Base-by-base conservation (phyloP, 2,888 invertebrate genomes). In the Venustoraphidia nigricollis region DNA sequence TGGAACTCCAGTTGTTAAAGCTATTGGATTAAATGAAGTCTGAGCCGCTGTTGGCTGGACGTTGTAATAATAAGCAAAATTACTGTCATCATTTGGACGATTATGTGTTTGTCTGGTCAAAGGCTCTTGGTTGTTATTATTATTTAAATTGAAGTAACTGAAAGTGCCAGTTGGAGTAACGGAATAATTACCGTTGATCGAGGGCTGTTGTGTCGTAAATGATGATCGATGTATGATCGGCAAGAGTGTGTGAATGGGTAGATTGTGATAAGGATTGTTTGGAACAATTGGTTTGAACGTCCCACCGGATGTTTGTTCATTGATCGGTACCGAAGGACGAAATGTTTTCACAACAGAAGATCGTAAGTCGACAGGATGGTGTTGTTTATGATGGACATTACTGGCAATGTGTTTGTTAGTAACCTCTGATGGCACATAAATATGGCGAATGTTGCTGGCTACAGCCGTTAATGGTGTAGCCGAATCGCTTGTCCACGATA, bases 11-110 rank as follows among this genome's bases (percentile, higher is more conserved):
- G 27, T 27, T 27, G 27, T 27, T 27, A 27, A 27, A 27, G 27
- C 3, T 27, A 27, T 27, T 27, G 27, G 27, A 27, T 27, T 27
- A 27, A 27, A 27, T 6, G 27, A 27, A 27, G 27, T 27, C 27
- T 27, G 27, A 6, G 27, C 27, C 6, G 27, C 27, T 27, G 27
- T 27, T 27, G 27, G 27, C 6, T 27, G 27, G 5, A 27, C 38
- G 45, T 27, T 46, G 35, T 46, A 41, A 13, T 46, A 46, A 35
- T 46, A 46, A 13, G 46, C 13, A 35, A 41, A 46, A 11, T 27
- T 46, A 6, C 36, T 36, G 10, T 34, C 46, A 2, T 11, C 35
- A 17, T 34, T 41, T 1, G 46, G 41, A 8, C 10, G 34, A 41
- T 40, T 40, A 13, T 35, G 40, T 40, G 14, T 36, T 10, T 36